Percentiles rank a stretch among this genome's conserved stretches.
Conservation (phyloP, 2,113 vertebrate species). For the Anguilla rostrata region DNA sequence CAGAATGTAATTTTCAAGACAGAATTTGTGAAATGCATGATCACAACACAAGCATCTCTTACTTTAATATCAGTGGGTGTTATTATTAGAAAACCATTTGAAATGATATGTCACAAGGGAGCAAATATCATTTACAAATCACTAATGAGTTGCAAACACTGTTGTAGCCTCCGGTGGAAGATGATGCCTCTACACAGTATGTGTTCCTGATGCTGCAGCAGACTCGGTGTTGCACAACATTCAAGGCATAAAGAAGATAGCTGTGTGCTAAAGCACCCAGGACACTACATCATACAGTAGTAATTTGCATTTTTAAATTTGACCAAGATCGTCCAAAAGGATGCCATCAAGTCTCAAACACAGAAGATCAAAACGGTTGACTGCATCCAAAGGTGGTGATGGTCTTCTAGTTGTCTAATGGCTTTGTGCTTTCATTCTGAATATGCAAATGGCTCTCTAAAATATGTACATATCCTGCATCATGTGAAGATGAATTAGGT, state of each 20-base stretch:
- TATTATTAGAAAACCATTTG: conserved; percentile 97
- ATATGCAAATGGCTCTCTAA: conserved; percentile 76
- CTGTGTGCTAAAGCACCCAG: conserved; percentile 52
- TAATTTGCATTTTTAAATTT: conserved; percentile 19
- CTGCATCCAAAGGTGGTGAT: conserved; percentile 40
- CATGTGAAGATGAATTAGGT: conserved; percentile 67
- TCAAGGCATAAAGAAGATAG: conserved; percentile 47
- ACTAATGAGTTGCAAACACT: conserved; percentile 98
- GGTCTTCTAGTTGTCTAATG: conserved; percentile 52
- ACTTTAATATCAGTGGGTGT: conserved; percentile 96
- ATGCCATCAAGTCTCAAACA: background rate
- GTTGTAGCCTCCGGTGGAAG: conserved; percentile 87
- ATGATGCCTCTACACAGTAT: conserved; percentile 76
- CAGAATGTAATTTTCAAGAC: conserved; percentile 81
- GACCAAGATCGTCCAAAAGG: background rate
- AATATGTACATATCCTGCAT: conserved; percentile 73
- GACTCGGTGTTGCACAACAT: conserved; percentile 29
- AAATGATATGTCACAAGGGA: conserved; percentile 98
- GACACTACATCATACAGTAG: background rate
- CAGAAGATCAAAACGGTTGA: conserved; percentile 1
- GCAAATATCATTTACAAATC: conserved; percentile 99
- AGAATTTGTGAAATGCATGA: conserved; percentile 82
- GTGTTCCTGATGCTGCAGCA: conserved; percentile 78
- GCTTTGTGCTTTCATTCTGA: conserved; percentile 71
- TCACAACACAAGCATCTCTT: conserved; percentile 87